Conservation (phyloP, 2,888 invertebrate genomes). For the Galerucella pusilla region DNA sequence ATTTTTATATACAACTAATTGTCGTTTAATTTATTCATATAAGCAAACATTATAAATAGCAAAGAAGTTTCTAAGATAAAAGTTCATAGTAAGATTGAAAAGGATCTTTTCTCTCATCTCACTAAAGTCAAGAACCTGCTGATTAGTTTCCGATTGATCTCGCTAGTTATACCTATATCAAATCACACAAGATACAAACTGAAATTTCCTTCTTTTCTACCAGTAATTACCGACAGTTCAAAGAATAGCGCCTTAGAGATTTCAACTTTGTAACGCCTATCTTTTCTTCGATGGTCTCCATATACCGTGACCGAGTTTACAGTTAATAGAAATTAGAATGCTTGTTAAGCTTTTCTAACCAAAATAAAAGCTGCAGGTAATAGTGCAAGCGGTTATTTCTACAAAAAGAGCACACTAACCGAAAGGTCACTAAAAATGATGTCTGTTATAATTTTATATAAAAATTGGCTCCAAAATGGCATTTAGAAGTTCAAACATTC, state of each 20-base stretch:
- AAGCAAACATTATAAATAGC: too few relatives aligned
- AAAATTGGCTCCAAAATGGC: too few relatives aligned
- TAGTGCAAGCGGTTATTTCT: conserved; percentile 5
- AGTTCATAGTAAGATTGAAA: too few relatives aligned
- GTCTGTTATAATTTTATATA: neutral
- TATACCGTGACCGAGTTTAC: conserved; percentile 30
- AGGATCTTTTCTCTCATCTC: neutral
- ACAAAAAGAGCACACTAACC: neutral
- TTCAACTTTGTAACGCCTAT: conserved; percentile 27
- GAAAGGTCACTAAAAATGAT: neutral
- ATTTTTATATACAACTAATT: too few relatives aligned
- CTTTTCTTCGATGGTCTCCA: conserved; percentile 21
- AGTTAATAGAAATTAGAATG: conserved; percentile 34
- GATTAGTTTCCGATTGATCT: neutral
- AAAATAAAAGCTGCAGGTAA: neutral
- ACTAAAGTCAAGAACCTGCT: neutral
- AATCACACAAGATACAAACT: conserved; percentile 5
- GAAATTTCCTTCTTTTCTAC: conserved; percentile 21
- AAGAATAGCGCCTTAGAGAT: conserved; percentile 32
- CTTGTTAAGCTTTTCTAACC: conserved; percentile 25
- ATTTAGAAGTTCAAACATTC: too few relatives aligned
- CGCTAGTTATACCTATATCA: neutral
- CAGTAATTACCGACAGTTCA: conserved; percentile 29
- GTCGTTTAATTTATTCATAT: too few relatives aligned
- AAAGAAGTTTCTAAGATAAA: too few relatives aligned